Conservation (phyloP, 1,140 invertebrate genomes). For the Drosophila fuyamai region DNA sequence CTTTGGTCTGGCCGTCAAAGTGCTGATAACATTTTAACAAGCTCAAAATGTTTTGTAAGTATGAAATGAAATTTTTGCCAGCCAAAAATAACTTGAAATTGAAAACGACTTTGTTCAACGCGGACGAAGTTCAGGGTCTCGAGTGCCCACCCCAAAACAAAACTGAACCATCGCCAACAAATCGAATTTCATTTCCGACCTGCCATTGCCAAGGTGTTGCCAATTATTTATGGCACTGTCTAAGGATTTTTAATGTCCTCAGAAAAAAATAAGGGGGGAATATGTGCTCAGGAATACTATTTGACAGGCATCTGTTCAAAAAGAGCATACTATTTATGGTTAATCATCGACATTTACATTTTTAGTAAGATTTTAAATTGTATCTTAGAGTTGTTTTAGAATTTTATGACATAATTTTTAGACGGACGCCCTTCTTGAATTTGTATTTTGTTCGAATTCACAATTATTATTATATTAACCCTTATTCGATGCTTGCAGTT, state of each 20-base stretch:
- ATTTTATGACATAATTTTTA: no score
- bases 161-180: slow-evolving; percentile 33
- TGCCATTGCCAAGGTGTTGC: slow-evolving; percentile 40
- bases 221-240: slow-evolving; percentile 37
- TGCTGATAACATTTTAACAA: slow-evolving; percentile 54
- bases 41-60: slow-evolving; percentile 43
- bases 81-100: slow-evolving; percentile 44
- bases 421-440: no score
- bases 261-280: background rate
- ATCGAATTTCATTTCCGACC: slow-evolving; percentile 50
- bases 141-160: slow-evolving; percentile 5
- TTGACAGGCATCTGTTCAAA: background rate
- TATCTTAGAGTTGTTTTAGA: no score
- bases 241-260: slow-evolving; percentile 19
- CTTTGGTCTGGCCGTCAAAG: slow-evolving; percentile 21
- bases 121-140: slow-evolving; percentile 18
- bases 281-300: no score
- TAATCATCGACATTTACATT: no score
- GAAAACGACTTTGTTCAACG: slow-evolving; percentile 34
- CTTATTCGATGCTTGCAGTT: background rate
- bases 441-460: no score
- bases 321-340: background rate
- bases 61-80: slow-evolving; percentile 54
- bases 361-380: no score
- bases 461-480: no score